Percentiles rank a stretch among this genome's conserved stretches.
phyloP scores from a whole-genome alignment of 1,140 invertebrate genomes.

The Drosophila kepulauana region DNA sequence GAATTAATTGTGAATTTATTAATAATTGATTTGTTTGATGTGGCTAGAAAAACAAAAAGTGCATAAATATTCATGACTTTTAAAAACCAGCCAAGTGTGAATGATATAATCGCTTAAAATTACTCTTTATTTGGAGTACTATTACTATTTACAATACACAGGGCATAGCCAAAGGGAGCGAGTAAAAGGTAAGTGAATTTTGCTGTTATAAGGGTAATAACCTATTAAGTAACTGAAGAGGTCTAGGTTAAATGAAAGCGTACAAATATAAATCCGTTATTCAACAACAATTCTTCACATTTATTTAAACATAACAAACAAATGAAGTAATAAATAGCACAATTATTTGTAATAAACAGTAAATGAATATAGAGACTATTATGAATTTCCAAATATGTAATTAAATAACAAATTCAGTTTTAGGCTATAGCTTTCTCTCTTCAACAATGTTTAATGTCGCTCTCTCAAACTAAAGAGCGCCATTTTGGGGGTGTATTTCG shows the following conservation, averaged over 20 bases:
- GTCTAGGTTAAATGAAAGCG: background rate
- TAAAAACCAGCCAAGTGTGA: constrained; percentile 7
- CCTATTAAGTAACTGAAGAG: constrained; percentile 4
- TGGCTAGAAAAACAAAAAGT: no score
- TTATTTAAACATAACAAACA: background rate
- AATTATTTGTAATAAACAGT: background rate
- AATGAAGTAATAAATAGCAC: background rate
- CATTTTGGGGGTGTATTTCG: constrained; percentile 35
- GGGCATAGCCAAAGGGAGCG: background rate
- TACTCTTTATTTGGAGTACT: background rate
- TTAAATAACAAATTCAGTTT: constrained; percentile 23
- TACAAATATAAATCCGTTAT: background rate
- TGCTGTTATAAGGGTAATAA: constrained; percentile 11
- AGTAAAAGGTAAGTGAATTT: constrained; percentile 1
- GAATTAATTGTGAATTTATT: no score
- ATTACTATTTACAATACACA: background rate
- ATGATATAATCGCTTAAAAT: constrained; percentile 28
- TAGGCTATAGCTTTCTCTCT: constrained; percentile 17
- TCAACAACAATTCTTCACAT: background rate
- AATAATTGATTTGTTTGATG: no score
- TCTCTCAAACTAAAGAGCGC: constrained; percentile 2
- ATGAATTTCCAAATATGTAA: constrained; percentile 15
- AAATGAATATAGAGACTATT: background rate
- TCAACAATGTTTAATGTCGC: background rate
- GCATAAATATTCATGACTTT: no score